Conservation (phyloP, 1,140 invertebrate genomes). For the Bombus superbus region DNA sequence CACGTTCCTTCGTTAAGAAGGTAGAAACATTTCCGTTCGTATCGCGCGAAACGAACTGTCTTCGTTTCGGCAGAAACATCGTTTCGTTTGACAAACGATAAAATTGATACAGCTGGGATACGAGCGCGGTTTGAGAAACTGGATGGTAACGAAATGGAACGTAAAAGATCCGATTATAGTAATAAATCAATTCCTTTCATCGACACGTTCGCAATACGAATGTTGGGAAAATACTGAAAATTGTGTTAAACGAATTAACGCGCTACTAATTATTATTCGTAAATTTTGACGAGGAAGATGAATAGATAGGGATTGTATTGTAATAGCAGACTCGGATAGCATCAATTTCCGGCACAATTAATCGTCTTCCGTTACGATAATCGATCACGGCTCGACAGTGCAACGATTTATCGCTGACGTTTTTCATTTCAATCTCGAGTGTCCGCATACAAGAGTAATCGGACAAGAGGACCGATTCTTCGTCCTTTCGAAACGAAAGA, state of each 20-base stretch:
- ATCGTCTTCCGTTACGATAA: constrained; percentile 54
- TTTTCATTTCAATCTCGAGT: constrained; percentile 65
- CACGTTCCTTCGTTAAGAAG: too few species aligned
- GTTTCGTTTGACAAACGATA: too few species aligned
- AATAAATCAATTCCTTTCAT: not conserved
- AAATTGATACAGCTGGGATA: too few species aligned
- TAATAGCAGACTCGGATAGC: not conserved
- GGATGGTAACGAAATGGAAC: too few species aligned
- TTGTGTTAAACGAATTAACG: not conserved
- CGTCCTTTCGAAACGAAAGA: constrained; percentile 21
- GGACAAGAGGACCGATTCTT: constrained; percentile 38
- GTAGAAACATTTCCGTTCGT: too few species aligned
- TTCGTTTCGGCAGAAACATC: too few species aligned
- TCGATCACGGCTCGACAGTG: constrained; percentile 62
- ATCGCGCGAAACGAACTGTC: too few species aligned
- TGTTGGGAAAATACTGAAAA: not conserved
- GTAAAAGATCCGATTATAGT: too few species aligned
- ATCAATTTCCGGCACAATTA: constrained; percentile 62
- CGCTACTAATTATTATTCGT: not conserved
- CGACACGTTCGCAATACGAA: not conserved
- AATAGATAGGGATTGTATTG: not conserved
- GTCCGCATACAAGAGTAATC: constrained; percentile 41
- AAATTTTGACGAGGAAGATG: not conserved
- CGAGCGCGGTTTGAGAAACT: too few species aligned
- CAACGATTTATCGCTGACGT: constrained; percentile 64